Base-by-base conservation (phyloP, 2,888 invertebrate species). In the Melinaea marsaeus region DNA sequence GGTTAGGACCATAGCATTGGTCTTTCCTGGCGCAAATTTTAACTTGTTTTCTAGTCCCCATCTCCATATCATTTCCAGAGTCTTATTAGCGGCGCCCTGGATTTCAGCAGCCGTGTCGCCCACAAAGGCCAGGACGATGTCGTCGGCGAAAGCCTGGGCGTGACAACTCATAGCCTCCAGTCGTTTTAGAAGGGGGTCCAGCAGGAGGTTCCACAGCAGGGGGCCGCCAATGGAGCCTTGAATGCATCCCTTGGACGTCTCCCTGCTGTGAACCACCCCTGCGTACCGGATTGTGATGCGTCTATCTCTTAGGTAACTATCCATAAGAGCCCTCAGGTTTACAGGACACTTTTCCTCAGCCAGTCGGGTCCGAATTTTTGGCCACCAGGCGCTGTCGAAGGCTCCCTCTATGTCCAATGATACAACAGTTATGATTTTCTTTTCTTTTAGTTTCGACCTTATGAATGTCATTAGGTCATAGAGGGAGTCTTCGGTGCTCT, bases 181-280 rank as follows among this genome's bases (percentile, higher is more conserved):
- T 1, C 56, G 3, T 0, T 66, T 58, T 5, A 71, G 55, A 0
- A 71, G 57, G 2, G 65, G 62, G 46, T 71, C 68, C 0, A 69
- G 32, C 3, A 70, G 60, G 0, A 70, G 11, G 34, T 70, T 70
- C 70, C 70, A 68, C 4, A 70, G 13, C 0, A 46, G 6, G 4
- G 70, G 69, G 3, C 69, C 69, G 13, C 65, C 63, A 0, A 58
- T 57, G 0, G 66, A 68, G 0, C 70, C 70, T 59, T 70, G 69
- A 0, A 68, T 35, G 51, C 71, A 71, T 6, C 69, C 69, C 13
- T 47, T 57, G n/a, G 55, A 60, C 51, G 64, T 58, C 3, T 9
- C 6, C 60, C 32, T 54, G 3, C 7, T 13, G 3, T 3, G 7
- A 7, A 0, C 7, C 9, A 2, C n/a, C 2, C 32, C 65, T 65